phyloP scores from a whole-genome alignment of 2,888 invertebrate genomes.

The Blastobasis lacticolella region DNA sequence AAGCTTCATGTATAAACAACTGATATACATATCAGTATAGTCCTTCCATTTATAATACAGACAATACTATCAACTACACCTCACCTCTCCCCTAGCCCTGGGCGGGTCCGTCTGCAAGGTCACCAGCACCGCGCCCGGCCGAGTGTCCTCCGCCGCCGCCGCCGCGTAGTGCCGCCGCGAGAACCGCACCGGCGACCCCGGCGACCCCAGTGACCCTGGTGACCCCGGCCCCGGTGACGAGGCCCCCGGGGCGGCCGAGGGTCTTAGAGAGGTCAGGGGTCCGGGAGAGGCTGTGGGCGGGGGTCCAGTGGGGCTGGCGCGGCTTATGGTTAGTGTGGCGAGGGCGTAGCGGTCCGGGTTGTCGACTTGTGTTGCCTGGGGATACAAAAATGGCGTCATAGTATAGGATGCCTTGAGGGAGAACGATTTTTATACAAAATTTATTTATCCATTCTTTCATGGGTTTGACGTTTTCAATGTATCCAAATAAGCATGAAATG shows the following conservation, averaged over 20 bases:
- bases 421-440: no score
- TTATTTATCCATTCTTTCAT: no score
- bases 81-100: background rate
- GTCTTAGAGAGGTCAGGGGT: no score
- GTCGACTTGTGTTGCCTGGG: slow-evolving; percentile 85
- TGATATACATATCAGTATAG: background rate
- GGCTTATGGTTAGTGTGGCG: slow-evolving; percentile 83
- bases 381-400: background rate
- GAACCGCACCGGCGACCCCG: slow-evolving; percentile 72
- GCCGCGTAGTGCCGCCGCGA: slow-evolving; percentile 80
- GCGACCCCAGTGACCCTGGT: slow-evolving; percentile 39
- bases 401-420: background rate
- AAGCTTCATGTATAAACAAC: no score
- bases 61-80: background rate
- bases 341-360: slow-evolving; percentile 92
- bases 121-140: slow-evolving; percentile 81
- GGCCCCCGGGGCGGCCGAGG: no score
- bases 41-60: background rate
- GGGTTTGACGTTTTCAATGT: no score
- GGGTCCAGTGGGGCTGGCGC: slow-evolving; percentile 73
- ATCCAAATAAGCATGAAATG: no score
- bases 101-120: slow-evolving; percentile 76
- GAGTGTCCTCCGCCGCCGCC: slow-evolving; percentile 83
- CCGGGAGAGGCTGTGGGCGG: background rate
- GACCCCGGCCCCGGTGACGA: no score